Base-by-base conservation (phyloP, 1,140 invertebrate species). In the Dufourea novaeangliae region DNA sequence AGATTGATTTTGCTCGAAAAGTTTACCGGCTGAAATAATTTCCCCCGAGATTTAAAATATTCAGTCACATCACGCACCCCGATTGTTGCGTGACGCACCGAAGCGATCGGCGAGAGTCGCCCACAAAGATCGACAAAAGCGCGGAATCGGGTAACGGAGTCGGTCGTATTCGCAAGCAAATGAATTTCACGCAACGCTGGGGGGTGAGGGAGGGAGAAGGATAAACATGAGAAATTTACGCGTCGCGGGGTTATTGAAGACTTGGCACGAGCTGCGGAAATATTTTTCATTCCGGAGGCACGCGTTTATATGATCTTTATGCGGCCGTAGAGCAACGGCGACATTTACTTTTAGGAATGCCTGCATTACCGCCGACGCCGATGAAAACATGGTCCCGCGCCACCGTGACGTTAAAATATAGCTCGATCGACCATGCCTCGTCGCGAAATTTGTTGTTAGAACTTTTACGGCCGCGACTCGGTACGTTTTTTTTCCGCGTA, bases 341-440 rank as follows among this genome's bases (percentile, higher is more conserved):
- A 83, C 80, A 83, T 78, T 83, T 73, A 69, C 62, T 78, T 78
- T 72, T 63, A 63, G 80, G 62, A 74, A 83, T 74, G 80, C 69
- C 25, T 37, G 75, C 74, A 41, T 75, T 71, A 64, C 50, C 75
- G 29, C 25, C 74, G 46, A 75, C 80, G 44, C 29, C 78, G 57
- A 64, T 61, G 67, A 70, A 70, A 70, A 77, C 66, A 70, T 20
- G 54, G 7, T 27, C 34, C 27, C 20, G n/a, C 22, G 6, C 32
- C 2, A 27, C 67, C 29, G 41, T 22, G 37, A 37, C 79, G 41
- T 63, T 62, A 44, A 78, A 66, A 74, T 41, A 69, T 67, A 39
- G 37, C 56, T 32, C 59, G 69, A 82, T 82, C 79, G 74, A 54
- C 41, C 50, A 29, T 63, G 39, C 69, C 59, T 70, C 32, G 63